A percentile compares a stretch with the other conserved stretches of the same genome.
These are phyloP conservation scores for roundworm (Caenorhabditis elegans) DNA, from an alignment of 1,140 invertebrate species.

Conservation along the genomic window WBcel235 BX284602.5:10196001-10196500, in stretches of 20 bases:
- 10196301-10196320: not conserved
- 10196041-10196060: not conserved
- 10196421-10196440: not conserved
- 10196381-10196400: too few relatives aligned
- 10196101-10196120: not conserved
- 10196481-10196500: not conserved
- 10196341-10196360: not conserved
- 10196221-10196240: too few relatives aligned
- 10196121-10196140: not conserved
- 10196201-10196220: too few relatives aligned
- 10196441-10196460: conserved; percentile 1
- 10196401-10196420: not conserved
- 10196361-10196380: not conserved
- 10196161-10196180: not conserved
- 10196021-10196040: not conserved
- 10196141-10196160: not conserved
- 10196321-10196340: not conserved
- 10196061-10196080: not conserved
- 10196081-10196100: not conserved
- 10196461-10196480: not conserved
- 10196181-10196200: not conserved
- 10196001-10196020: not conserved
- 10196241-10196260: not conserved
- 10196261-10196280: not conserved
- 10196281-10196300: not conserved